Conservation (phyloP, 2,888 invertebrate genomes). For the Habrosyne pyritoides region DNA sequence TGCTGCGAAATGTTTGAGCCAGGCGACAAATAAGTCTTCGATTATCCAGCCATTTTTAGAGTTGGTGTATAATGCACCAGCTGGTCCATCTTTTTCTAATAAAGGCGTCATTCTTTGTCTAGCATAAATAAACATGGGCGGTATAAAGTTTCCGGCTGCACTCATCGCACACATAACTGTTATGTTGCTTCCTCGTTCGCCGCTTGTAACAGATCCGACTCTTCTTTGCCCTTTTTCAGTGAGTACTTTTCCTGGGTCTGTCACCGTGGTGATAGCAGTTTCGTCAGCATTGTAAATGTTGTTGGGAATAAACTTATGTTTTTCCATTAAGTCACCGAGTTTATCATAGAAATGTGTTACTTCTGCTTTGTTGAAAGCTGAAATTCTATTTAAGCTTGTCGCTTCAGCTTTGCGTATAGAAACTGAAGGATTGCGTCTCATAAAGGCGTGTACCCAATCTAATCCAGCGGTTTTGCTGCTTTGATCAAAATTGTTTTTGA, state of each 20-base stretch:
- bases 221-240: conserved; percentile 11
- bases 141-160: no score
- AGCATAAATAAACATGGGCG: no score
- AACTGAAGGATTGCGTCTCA: conserved; percentile 12
- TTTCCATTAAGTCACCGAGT: conserved; percentile 11
- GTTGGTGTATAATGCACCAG: no score
- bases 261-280: conserved; percentile 32
- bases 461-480: background rate
- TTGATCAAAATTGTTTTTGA: no score
- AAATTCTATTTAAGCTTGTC: conserved; percentile 25
- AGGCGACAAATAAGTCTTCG: conserved; percentile 31
- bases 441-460: conserved; percentile 6
- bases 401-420: conserved; percentile 22
- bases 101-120: no score
- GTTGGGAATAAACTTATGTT: conserved; percentile 27
- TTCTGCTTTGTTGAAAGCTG: conserved; percentile 27
- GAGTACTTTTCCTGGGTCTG: background rate
- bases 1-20: conserved; percentile 38
- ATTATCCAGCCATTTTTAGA: no score
- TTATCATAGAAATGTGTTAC: conserved; percentile 21
- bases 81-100: no score
- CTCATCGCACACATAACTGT: no score
- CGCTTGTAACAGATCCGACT: no score
- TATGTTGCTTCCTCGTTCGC: no score
- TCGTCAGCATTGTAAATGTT: conserved; percentile 39